These are phyloP conservation scores for Lanius collurio DNA, from an alignment of 2,113 vertebrate genomes.

Conservation along the genomic window DNA sequence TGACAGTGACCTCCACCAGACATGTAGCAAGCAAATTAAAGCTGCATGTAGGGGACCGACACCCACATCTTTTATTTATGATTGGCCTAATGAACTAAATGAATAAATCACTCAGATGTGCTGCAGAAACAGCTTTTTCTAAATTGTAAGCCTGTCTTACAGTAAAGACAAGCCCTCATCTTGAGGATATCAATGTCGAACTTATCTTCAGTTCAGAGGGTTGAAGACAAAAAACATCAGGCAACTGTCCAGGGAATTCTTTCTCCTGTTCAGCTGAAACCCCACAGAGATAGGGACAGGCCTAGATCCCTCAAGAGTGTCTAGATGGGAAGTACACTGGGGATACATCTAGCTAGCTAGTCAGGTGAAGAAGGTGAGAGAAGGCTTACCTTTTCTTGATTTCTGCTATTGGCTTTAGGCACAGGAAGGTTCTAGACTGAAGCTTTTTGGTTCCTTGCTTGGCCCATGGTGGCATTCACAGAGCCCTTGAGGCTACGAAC, in stretches of 20 bases:
- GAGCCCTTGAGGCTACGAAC: not conserved
- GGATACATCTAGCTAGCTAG: not conserved
- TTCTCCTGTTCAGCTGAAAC: not conserved
- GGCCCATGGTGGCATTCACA: rapidly evolving
- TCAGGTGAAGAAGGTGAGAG: not conserved
- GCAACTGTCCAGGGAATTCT: not conserved
- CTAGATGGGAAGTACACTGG: not conserved
- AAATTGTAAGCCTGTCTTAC: not conserved
- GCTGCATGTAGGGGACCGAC: not conserved
- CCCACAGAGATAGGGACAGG: not conserved
- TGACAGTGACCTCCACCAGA: constrained; percentile 38
- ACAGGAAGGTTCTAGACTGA: not conserved
- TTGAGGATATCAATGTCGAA: not conserved
- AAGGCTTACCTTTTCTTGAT: not conserved
- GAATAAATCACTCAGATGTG: not conserved
- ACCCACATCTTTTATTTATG: constrained; percentile 1
- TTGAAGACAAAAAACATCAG: not conserved
- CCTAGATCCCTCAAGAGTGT: not conserved
- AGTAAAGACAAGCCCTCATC: not conserved
- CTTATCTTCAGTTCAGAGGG: not conserved
- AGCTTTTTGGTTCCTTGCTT: not conserved
- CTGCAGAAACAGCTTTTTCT: not conserved
- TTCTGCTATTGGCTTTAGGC: not conserved
- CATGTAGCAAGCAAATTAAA: constrained; percentile 24
- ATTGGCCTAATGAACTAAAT: not conserved